These are phyloP conservation scores for Argentina silus DNA, from an alignment of 2,797 vertebrate species.

Conservation along the genomic window DNA sequence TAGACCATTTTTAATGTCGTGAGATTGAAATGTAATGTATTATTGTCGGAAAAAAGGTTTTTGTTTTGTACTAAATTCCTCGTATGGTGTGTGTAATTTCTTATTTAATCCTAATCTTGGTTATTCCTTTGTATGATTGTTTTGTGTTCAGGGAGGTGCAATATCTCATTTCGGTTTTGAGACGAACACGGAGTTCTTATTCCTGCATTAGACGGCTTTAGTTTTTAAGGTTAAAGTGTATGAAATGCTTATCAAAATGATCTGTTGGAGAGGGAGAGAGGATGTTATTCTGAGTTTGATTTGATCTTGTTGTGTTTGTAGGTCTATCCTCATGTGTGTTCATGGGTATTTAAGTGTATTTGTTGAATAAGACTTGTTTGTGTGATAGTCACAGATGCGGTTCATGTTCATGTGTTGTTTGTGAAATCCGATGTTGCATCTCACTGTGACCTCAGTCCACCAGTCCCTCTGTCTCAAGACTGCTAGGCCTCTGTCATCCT, in stretches of 20 bases:
- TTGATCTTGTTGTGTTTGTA: conserved; percentile 24
- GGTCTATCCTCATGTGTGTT: conserved; percentile 26
- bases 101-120: conserved; percentile 62
- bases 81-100: conserved; percentile 58
- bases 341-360: conserved; percentile 85
- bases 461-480: conserved; percentile 32
- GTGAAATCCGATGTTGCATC: conserved; percentile 47
- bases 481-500: conserved; percentile 41
- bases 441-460: conserved; percentile 78
- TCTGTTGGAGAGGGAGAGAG: conserved; percentile 67
- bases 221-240: conserved; percentile 66
- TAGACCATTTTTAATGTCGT: conserved; percentile 72
- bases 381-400: conserved; percentile 77
- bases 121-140: conserved; percentile 47
- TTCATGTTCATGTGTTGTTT: conserved; percentile 39
- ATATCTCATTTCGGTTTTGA: conserved; percentile 62
- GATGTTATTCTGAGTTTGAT: conserved; percentile 26
- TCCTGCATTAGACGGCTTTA: conserved; percentile 71
- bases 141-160: conserved; percentile 71
- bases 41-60: conserved; percentile 59
- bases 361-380: conserved; percentile 72
- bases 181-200: conserved; percentile 60
- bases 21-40: conserved; percentile 64
- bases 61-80: conserved; percentile 68
- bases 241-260: conserved; percentile 55